These are phyloP conservation scores for Gallinago paraguaiae DNA, from an alignment of 2,113 vertebrate species.

Conservation along the genomic window DNA sequence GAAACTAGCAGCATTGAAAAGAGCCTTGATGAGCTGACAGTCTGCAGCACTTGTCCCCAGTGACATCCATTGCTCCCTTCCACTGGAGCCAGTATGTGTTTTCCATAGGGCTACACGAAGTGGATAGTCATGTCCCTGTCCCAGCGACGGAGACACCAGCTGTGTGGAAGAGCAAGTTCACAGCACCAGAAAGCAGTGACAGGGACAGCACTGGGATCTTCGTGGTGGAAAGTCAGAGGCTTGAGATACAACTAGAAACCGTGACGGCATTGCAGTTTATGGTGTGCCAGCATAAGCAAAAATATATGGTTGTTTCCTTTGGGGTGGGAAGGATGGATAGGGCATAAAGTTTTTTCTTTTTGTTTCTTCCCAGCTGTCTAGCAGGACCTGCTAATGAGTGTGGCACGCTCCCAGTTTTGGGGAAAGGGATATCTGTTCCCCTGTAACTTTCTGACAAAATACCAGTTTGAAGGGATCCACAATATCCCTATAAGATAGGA, in stretches of 20 bases:
- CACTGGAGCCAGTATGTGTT: neutral
- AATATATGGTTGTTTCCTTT: neutral
- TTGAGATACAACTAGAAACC: neutral
- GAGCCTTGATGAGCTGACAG: neutral
- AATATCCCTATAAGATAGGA: neutral
- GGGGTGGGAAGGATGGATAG: neutral
- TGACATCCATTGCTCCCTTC: neutral
- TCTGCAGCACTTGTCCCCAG: neutral
- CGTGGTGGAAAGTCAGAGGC: accelerated
- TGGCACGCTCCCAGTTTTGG: neutral
- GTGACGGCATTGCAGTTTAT: neutral
- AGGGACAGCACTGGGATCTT: neutral
- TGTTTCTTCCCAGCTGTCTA: neutral
- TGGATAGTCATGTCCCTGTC: neutral
- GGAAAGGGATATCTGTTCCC: neutral
- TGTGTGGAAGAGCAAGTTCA: neutral
- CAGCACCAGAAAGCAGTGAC: neutral
- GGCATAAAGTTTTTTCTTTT: neutral
- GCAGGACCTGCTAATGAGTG: neutral
- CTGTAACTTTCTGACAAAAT: neutral
- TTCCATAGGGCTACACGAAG: neutral
- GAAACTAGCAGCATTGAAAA: neutral
- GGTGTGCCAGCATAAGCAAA: neutral
- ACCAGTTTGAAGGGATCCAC: neutral
- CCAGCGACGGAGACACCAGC: neutral